Conservation (phyloP, 2,113 vertebrate genomes). For the Noctilio leporinus region DNA sequence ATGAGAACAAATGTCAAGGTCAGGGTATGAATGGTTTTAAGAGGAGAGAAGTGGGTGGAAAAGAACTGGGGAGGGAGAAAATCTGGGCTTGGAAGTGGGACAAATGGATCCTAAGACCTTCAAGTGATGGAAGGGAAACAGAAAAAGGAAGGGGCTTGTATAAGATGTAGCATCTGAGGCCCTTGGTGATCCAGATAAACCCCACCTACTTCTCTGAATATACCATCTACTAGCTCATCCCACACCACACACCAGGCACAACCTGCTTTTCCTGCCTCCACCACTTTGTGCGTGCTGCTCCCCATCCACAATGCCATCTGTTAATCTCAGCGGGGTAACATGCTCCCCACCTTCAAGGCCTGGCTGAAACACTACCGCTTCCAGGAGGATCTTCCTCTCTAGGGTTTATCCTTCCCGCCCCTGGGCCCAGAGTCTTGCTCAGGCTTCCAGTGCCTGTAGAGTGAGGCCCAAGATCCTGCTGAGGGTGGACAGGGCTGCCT, state of each 20-base stretch:
- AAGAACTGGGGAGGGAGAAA: background rate
- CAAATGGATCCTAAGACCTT: background rate
- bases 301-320: slow-evolving; percentile 16
- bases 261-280: slow-evolving; percentile 36
- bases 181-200: background rate
- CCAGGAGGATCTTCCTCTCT: background rate
- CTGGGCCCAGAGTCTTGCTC: background rate
- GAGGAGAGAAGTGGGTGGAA: background rate
- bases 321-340: background rate
- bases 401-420: background rate
- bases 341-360: background rate
- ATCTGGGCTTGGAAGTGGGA: background rate
- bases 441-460: background rate
- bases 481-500: background rate
- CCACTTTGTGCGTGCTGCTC: background rate
- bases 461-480: background rate
- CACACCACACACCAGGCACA: slow-evolving; percentile 31
- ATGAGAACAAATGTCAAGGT: background rate
- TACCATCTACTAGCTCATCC: slow-evolving; percentile 21
- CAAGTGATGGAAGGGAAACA: background rate
- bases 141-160: background rate
- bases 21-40: background rate
- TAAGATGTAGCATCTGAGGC: background rate
- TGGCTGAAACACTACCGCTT: background rate
- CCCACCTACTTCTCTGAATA: background rate